Evolutionary conservation across 2,888 invertebrate genomes (phyloP).

Genomic region (Cantharis rufa): DNA sequence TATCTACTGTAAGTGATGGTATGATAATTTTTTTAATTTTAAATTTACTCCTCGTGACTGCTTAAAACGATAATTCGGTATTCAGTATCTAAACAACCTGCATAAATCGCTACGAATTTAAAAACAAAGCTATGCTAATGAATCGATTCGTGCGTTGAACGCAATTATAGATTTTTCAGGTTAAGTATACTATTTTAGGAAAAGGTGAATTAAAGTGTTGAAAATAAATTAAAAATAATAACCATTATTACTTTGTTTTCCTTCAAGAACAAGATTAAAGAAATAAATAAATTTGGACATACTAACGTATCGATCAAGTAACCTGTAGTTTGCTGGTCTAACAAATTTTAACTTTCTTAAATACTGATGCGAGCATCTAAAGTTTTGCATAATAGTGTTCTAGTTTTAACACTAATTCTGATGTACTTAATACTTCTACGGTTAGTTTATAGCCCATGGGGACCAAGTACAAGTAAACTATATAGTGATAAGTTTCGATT

Average conservation of each 20-base stretch:
- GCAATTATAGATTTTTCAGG: not conserved
- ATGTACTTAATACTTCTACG: not conserved
- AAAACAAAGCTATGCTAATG: too few relatives aligned
- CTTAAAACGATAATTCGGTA: too few relatives aligned
- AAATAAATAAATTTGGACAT: not conserved
- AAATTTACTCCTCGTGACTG: too few relatives aligned
- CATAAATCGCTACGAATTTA: too few relatives aligned
- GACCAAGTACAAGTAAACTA: not conserved
- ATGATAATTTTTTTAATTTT: too few relatives aligned
- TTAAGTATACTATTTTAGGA: not conserved
- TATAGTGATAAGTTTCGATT: not conserved
- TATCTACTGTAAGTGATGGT: too few relatives aligned
- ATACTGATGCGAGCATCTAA: not conserved
- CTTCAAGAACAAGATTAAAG: not conserved
- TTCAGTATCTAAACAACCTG: too few relatives aligned
- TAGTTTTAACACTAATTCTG: not conserved
- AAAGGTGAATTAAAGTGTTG: too few relatives aligned
- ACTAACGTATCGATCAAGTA: not conserved
- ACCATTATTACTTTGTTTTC: not conserved
- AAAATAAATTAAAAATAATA: too few relatives aligned
- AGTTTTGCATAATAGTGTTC: not conserved
- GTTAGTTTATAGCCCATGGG: not conserved
- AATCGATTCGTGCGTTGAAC: too few relatives aligned
- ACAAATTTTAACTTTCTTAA: not conserved
- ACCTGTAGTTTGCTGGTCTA: not conserved